phyloP scores from a whole-genome alignment of 2,888 invertebrate genomes.

The Polydesmus complanatus region DNA sequence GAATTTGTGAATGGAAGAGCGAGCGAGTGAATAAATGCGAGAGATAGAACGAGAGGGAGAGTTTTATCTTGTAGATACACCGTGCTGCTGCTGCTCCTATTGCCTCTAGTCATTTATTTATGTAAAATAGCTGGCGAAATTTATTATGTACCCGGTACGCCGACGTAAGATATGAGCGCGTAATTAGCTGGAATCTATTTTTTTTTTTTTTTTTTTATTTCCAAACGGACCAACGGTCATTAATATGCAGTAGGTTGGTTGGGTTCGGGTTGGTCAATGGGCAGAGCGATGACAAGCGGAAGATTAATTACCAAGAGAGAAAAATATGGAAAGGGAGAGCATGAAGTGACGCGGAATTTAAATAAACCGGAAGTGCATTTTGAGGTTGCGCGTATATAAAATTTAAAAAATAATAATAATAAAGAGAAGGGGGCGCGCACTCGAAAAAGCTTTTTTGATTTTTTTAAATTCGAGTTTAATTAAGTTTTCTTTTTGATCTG shows the following conservation, averaged over 20 bases:
- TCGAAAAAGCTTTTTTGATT: background rate
- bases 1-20: too few relatives aligned
- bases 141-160: too few relatives aligned
- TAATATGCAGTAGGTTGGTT: too few relatives aligned
- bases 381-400: background rate
- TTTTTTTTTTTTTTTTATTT: background rate
- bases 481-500: background rate
- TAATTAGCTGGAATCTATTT: background rate
- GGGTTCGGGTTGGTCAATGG: background rate
- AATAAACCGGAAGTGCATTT: background rate
- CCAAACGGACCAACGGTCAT: background rate
- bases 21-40: too few relatives aligned
- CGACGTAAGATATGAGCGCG: too few relatives aligned
- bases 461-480: background rate
- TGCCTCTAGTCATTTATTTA: too few relatives aligned
- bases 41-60: too few relatives aligned
- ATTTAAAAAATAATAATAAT: too few relatives aligned
- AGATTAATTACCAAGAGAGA: background rate
- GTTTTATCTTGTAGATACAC: too few relatives aligned
- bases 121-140: too few relatives aligned
- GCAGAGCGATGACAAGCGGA: background rate
- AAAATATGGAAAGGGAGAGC: background rate
- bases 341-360: background rate
- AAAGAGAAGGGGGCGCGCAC: background rate
- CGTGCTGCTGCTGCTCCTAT: too few relatives aligned